These are phyloP conservation scores for Austrolebias charrua DNA, from an alignment of 2,797 vertebrate genomes.

Conservation along the genomic window DNA sequence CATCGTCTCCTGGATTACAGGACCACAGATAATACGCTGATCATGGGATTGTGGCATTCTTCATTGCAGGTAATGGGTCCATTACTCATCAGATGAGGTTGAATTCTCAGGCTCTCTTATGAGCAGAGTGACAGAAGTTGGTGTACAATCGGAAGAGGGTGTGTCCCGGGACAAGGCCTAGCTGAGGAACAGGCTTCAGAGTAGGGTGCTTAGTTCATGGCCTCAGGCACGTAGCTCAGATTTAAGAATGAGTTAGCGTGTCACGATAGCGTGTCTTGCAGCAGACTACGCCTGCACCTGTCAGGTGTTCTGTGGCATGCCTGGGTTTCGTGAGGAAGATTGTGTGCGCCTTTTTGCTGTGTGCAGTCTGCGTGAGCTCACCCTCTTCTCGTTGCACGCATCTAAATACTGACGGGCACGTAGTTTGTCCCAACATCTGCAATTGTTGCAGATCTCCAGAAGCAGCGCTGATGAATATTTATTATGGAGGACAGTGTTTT, in stretches of 20 bases:
- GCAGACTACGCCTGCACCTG: constrained; percentile 82
- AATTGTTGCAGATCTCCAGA: constrained; percentile 49
- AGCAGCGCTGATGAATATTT: constrained; percentile 65
- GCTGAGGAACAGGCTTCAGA: constrained; percentile 72
- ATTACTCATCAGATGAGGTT: constrained; percentile 65
- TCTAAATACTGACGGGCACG: constrained; percentile 64
- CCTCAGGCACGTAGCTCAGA: constrained; percentile 73
- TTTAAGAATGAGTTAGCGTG: constrained; percentile 88
- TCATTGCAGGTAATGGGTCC: constrained; percentile 57
- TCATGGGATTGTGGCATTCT: constrained; percentile 58
- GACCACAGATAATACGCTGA: constrained; percentile 51
- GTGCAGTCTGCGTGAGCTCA: constrained; percentile 42
- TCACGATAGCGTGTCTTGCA: constrained; percentile 81
- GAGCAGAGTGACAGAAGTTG: constrained; percentile 63
- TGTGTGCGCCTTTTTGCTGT: constrained; percentile 40
- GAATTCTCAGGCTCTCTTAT: constrained; percentile 68
- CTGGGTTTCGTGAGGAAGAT: constrained; percentile 71
- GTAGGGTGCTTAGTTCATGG: constrained; percentile 58
- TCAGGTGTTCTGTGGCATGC: constrained; percentile 81
- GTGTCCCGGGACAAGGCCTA: constrained; percentile 62
- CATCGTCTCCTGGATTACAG: constrained; percentile 23
- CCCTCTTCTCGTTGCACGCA: constrained; percentile 60
- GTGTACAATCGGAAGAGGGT: constrained; percentile 68
- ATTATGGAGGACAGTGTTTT: constrained; percentile 26
- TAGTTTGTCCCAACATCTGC: constrained; percentile 51